Percentiles rank a stretch among this genome's conserved stretches.
These are phyloP conservation scores for Drosophila ustulata DNA, from an alignment of 2,888 invertebrate species.

Conservation along the genomic window DNA sequence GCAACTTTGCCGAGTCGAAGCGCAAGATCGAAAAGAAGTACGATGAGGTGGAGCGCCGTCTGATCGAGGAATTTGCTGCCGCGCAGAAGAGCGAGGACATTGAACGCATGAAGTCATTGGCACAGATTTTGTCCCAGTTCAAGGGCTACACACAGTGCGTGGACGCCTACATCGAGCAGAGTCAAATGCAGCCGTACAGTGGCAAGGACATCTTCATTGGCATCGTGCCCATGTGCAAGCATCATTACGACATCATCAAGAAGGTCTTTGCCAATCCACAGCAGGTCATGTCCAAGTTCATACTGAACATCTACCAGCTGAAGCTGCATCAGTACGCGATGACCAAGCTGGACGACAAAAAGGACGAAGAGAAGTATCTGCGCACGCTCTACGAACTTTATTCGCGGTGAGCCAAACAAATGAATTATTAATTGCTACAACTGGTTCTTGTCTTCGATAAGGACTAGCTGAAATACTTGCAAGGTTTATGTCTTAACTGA, in stretches of 20 bases:
- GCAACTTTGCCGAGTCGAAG: constrained; percentile 93
- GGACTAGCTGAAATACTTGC: too few relatives aligned
- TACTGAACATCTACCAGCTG: constrained; percentile 96
- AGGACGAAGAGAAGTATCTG: constrained; percentile 94
- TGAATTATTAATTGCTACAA: too few relatives aligned
- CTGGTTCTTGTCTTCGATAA: too few relatives aligned
- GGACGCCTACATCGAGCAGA: constrained; percentile 98
- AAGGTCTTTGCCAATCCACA: constrained; percentile 98
- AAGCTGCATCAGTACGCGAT: constrained; percentile 95
- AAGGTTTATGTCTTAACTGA: too few relatives aligned
- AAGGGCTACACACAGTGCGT: constrained; percentile 98
- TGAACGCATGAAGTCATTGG: constrained; percentile 96
- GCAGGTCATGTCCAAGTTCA: constrained; percentile 99
- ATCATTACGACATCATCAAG: constrained; percentile 92
- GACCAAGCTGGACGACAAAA: constrained; percentile 92
- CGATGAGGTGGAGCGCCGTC: constrained; percentile 93
- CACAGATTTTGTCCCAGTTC: constrained; percentile 96
- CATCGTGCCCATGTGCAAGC: constrained; percentile 94
- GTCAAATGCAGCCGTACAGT: constrained; percentile 95
- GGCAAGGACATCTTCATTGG: constrained; percentile 96
- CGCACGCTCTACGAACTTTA: constrained; percentile 95
- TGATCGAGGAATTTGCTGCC: constrained; percentile 97
- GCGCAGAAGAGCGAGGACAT: constrained; percentile 95
- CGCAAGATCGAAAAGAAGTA: constrained; percentile 95
- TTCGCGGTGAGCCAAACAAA: constrained; percentile 88